Percentiles rank a stretch among this genome's conserved stretches.
Conservation (phyloP, 2,113 vertebrate species). For the Rhinogobius similis region DNA sequence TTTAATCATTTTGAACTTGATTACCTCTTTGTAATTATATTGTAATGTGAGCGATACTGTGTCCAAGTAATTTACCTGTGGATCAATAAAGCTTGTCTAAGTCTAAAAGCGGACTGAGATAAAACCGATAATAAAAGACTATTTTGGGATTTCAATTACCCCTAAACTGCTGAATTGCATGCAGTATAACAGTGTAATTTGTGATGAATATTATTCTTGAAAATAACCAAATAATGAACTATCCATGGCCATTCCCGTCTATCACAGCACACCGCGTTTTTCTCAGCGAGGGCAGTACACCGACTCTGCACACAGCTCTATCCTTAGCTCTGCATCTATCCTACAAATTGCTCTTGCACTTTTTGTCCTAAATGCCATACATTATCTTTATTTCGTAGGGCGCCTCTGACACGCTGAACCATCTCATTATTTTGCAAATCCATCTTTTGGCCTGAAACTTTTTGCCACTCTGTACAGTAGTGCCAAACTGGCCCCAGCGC, state of each 20-base stretch:
- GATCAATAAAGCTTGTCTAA: no score
- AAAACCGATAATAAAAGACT: no score
- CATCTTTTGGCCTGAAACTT: conserved; percentile 33
- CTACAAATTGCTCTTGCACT: conserved; percentile 20
- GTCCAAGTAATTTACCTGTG: no score
- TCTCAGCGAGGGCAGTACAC: conserved; percentile 3
- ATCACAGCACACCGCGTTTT: conserved; percentile 25
- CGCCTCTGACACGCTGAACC: conserved; percentile 31
- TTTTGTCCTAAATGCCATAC: conserved; percentile 42
- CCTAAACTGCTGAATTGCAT: no score
- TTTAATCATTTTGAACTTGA: no score
- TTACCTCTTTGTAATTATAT: no score
- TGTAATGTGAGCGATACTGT: no score
- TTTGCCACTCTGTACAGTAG: conserved; percentile 5
- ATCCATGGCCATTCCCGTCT: not conserved
- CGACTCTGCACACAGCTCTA: conserved; percentile 30
- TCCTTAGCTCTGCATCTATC: conserved; percentile 24
- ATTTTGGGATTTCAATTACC: no score
- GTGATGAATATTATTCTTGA: not conserved
- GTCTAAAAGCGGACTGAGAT: no score
- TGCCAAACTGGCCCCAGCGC: conserved; percentile 25
- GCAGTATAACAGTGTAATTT: no score
- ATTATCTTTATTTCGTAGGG: conserved; percentile 34
- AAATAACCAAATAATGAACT: not conserved
- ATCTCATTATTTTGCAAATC: conserved; percentile 46